Evolutionary conservation across 2,113 vertebrate species (phyloP), one percentile per base, ranked within the genome.

Genomic region (Chlorodrepanis virens): DNA sequence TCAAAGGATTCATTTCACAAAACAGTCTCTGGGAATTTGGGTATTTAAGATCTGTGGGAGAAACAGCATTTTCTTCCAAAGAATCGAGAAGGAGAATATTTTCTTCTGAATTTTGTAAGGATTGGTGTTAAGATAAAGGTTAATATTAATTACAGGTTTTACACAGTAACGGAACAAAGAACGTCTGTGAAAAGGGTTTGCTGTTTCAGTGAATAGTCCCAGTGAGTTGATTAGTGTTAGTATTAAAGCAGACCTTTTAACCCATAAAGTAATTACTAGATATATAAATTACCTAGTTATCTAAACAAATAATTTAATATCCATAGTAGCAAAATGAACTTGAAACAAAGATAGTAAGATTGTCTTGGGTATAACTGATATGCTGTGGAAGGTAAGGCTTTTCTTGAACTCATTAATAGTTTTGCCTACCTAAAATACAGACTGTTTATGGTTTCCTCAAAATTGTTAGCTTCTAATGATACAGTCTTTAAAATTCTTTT

Each of bases 91-190:
- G 54, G 20, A 56, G 42, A 82, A 12, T 87, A 44, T 86, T 97
- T 97, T 97, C 94, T 96, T 97, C 76, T 96, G 67, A 75, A 89
- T 98, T 97, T 97, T 97, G 90, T 95, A 82, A 96, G 96, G 96
- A 97, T 97, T 90, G 97, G 87, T 96, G 96, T 97, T 97, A 93
- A 97, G 96, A 94, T 97, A 91, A 89, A 95, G 93, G 97, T 98
- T 98, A 98, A 97, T 98, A 96, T 97, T 97, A 97, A 97, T 97
- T 93, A 94, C 82, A 89, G 95, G 90, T 95, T 93, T 95, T 89
- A 96, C 61, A 86, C 97, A 97, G 97, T 98, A 97, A 97, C 94
- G 59, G 88, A 98, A 98, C 95, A 98, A 98, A 98, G 97, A 63
- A 77, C 24, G 39, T 93, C 64, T 1, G 3, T 94, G 96, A 59